Conservation (phyloP, 2,797 vertebrate species). For the Notamacropus eugenii region DNA sequence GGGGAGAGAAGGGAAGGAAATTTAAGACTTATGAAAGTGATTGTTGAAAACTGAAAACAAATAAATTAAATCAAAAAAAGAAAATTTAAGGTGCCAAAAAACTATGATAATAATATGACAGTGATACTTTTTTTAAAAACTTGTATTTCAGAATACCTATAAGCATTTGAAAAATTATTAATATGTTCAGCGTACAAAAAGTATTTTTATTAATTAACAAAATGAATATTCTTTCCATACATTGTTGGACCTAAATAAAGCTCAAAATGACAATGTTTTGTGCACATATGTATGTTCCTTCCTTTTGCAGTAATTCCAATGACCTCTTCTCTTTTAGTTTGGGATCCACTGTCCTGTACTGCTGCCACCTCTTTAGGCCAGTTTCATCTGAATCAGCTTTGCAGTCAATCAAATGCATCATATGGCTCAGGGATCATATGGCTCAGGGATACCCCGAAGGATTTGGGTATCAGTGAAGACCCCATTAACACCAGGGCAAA, state of each 20-base stretch:
- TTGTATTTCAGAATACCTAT: not conserved
- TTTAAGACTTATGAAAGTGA: no score
- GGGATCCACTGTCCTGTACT: not conserved
- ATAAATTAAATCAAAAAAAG: not conserved
- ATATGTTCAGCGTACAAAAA: no score
- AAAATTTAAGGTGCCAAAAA: not conserved
- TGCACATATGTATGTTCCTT: not conserved
- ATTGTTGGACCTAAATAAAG: not conserved
- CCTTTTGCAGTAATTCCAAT: no score
- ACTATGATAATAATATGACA: not conserved
- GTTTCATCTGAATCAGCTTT: not conserved
- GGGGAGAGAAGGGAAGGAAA: no score
- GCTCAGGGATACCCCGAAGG: not conserved
- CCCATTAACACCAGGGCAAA: not conserved
- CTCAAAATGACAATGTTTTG: not conserved
- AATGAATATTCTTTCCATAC: not conserved
- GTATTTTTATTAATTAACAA: no score
- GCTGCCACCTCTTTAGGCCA: not conserved
- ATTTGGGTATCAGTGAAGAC: not conserved
- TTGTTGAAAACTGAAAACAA: no score
- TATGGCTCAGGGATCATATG: not conserved
- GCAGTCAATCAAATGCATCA: accelerated
- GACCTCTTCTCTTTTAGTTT: no score
- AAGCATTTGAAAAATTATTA: not conserved
- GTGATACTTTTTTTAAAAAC: not conserved